Evolutionary conservation across 2,113 vertebrate species (phyloP), one percentile per base, ranked within the genome.

Genomic region (Sphyrna mokarran): DNA sequence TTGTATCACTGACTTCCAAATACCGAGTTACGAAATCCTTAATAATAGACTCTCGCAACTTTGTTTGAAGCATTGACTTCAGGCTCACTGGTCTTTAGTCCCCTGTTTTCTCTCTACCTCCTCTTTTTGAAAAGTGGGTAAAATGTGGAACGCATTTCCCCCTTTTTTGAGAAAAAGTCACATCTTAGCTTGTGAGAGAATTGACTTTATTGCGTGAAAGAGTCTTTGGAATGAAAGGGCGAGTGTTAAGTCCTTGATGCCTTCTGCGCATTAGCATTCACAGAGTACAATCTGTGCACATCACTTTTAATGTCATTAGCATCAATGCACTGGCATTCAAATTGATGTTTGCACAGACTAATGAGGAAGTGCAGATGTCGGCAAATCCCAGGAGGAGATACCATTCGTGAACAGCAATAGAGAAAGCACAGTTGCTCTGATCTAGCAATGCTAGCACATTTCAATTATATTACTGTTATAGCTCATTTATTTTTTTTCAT

Each of bases 281-380:
- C 22, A 48, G 87, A 63, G 11, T 61, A 58, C 87, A 54, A 61
- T 90, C 87, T 90, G 87, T 90, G 87, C 22, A 33, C 87, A 90
- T 90, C 87, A 90, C 11, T 14, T 61, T 61, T 90, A 90, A 90
- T 90, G 48, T 54, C 48, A 58, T 61, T 90, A 61, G 48, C 87
- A 90, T 61, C 87, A 89, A 6, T 6, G 13, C 29, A 13, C 87
- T 90, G 87, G 61, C 54, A 61, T 61, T 61, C 23, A 90, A 90
- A 90, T 90, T 90, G 87, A 90, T 90, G 87, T 90, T 90, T 90
- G 26, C 33, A 54, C 33, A 90, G 23, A 61, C 26, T 90, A 90
- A 90, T 63, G 87, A 90, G 54, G 87, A 90, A 90, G 33, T 90
- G 58, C 87, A 63, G 87, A 90, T 90, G 87, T 61, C 16, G 43